phyloP scores from a whole-genome alignment of 1,140 invertebrate genomes.

The Proales similis region DNA sequence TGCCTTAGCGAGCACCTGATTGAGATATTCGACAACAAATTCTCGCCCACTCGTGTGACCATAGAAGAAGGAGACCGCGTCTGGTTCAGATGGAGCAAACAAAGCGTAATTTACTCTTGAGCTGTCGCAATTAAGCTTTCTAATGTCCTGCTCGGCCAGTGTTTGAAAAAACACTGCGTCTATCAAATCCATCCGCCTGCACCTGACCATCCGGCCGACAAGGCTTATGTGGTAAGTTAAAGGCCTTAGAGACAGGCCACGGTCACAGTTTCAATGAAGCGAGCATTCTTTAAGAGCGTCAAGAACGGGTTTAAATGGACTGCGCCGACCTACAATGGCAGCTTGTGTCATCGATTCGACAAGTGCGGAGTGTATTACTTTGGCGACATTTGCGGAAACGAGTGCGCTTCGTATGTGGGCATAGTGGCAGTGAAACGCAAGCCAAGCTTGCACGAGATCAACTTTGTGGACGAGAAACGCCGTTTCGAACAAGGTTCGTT shows the following conservation, averaged over 20 bases:
- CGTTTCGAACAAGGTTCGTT: slow-evolving; percentile 4
- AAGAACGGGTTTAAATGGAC: slow-evolving; percentile 50
- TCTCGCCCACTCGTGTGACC: slow-evolving; percentile 48
- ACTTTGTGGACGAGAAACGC: slow-evolving; percentile 37
- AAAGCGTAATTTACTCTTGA: slow-evolving; percentile 42
- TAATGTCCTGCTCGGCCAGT: slow-evolving; percentile 42
- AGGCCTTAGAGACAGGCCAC: not conserved
- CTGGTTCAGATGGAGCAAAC: slow-evolving; percentile 51
- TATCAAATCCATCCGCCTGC: slow-evolving; percentile 49
- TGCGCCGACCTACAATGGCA: slow-evolving; percentile 47
- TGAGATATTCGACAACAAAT: slow-evolving; percentile 47
- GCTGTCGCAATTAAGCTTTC: not conserved
- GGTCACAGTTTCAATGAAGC: not conserved
- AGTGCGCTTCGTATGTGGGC: slow-evolving; percentile 51
- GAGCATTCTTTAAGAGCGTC: slow-evolving; percentile 40
- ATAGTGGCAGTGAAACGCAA: slow-evolving; percentile 53
- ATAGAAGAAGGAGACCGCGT: slow-evolving; percentile 52
- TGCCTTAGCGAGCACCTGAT: slow-evolving; percentile 47
- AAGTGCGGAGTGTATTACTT: slow-evolving; percentile 51
- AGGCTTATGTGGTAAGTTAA: slow-evolving; percentile 48
- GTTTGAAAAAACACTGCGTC: slow-evolving; percentile 48
- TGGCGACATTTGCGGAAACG: slow-evolving; percentile 50
- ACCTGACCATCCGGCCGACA: slow-evolving; percentile 44
- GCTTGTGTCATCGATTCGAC: slow-evolving; percentile 48
- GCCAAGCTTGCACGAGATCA: slow-evolving; percentile 46